These are phyloP conservation scores for Nesidiocoris tenuis DNA, from an alignment of 2,888 invertebrate genomes.

Conservation along the genomic window DNA sequence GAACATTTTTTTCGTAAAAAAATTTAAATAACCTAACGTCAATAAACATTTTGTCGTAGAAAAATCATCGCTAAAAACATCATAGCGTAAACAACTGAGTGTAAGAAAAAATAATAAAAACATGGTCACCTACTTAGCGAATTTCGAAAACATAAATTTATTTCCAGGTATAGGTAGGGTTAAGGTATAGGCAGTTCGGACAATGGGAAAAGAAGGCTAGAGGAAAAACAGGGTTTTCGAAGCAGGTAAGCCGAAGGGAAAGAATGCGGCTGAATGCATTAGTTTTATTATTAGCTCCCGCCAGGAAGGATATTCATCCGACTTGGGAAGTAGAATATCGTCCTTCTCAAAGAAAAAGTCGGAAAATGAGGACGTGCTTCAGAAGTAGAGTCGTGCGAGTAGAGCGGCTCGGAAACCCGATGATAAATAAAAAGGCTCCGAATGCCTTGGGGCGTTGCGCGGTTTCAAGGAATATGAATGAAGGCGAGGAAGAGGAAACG, in stretches of 20 bases:
- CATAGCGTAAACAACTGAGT: too few species aligned
- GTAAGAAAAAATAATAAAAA: too few species aligned
- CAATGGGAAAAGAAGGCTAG: too few species aligned
- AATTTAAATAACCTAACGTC: too few species aligned
- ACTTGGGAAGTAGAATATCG: background rate
- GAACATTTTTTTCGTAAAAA: too few species aligned
- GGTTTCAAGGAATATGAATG: background rate
- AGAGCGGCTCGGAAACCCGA: background rate
- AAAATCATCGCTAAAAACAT: too few species aligned
- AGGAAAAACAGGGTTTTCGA: background rate
- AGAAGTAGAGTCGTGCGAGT: background rate
- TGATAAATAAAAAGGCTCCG: background rate
- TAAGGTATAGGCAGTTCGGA: too few species aligned
- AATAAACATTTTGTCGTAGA: too few species aligned
- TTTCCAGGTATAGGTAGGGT: too few species aligned
- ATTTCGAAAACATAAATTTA: too few species aligned
- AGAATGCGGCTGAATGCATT: background rate
- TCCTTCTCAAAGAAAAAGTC: background rate
- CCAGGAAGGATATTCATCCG: background rate
- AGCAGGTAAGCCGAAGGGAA: too few species aligned
- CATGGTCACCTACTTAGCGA: too few species aligned
- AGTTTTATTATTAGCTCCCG: background rate
- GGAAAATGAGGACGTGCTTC: background rate
- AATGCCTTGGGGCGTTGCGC: background rate
- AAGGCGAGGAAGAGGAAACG: background rate